phyloP scores from a whole-genome alignment of 2,797 vertebrate genomes.

The Picus viridis region DNA sequence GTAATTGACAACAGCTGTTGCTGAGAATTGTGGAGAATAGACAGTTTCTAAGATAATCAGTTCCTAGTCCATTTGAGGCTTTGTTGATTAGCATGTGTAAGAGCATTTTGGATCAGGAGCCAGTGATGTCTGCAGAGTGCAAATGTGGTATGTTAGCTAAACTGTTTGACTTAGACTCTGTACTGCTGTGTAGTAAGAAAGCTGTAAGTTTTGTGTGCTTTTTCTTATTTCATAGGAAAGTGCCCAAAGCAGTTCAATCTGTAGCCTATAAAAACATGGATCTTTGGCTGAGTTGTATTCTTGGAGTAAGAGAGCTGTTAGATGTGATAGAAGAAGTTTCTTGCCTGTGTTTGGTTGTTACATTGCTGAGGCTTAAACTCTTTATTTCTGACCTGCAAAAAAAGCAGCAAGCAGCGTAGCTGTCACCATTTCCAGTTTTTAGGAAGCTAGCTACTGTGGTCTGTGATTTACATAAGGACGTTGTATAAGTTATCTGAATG shows the following conservation, averaged over 20 bases:
- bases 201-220: neutral
- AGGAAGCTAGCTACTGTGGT: neutral
- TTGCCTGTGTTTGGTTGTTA: neutral
- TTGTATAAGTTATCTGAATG: neutral
- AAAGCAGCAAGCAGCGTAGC: neutral
- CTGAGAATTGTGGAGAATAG: conserved; percentile 50
- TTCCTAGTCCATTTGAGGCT: conserved; percentile 58
- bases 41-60: conserved; percentile 56
- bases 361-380: neutral
- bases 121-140: conserved; percentile 39
- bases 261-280: neutral
- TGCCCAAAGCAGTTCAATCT: neutral
- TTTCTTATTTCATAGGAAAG: neutral
- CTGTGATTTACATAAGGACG: neutral
- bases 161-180: neutral
- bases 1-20: conserved; percentile 68
- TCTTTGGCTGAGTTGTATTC: neutral
- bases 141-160: conserved; percentile 15
- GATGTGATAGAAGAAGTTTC: neutral
- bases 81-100: conserved; percentile 47
- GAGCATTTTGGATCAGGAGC: conserved; percentile 51
- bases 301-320: neutral
- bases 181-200: neutral
- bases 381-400: neutral
- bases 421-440: neutral